A percentile compares a stretch with the other conserved stretches of the same genome.
Conservation (phyloP, 2,888 invertebrate genomes). For the Drosophila acutilabella region DNA sequence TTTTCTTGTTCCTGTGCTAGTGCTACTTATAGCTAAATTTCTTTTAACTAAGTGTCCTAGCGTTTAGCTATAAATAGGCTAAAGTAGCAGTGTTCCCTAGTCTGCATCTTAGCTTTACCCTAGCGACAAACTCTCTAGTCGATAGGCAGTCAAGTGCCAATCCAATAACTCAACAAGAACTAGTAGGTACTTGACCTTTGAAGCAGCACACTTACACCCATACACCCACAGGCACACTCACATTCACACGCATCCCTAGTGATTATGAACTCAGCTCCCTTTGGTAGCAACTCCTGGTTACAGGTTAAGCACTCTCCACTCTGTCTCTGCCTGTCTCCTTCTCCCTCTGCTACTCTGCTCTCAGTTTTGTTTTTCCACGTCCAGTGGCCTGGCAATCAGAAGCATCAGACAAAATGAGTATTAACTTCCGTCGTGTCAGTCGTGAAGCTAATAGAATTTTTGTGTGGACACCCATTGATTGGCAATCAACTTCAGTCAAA, state of each 20-base stretch:
- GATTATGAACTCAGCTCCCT: slow-evolving; percentile 19
- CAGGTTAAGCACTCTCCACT: slow-evolving; percentile 6
- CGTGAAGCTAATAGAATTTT: slow-evolving; percentile 74
- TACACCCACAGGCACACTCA: neutral
- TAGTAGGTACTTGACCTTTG: slow-evolving; percentile 74
- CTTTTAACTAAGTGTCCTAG: too few relatives aligned
- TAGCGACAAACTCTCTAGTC: slow-evolving; percentile 32
- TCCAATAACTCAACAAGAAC: slow-evolving; percentile 37
- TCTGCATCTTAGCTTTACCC: neutral
- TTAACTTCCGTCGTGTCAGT: slow-evolving; percentile 55
- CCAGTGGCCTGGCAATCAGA: slow-evolving; percentile 45
- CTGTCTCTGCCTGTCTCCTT: neutral
- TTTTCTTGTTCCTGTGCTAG: too few relatives aligned
- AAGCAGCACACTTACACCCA: slow-evolving; percentile 39
- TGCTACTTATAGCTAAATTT: too few relatives aligned
- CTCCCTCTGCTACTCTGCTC: too few relatives aligned
- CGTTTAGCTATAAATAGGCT: too few relatives aligned
- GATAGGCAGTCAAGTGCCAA: slow-evolving; percentile 62
- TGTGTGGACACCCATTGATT: slow-evolving; percentile 61
- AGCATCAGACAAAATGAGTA: slow-evolving; percentile 61
- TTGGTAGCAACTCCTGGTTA: slow-evolving; percentile 10
- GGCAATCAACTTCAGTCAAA: slow-evolving; percentile 79
- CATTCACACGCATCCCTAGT: neutral
- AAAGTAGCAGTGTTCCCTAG: slow-evolving; percentile 1
- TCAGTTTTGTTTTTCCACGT: slow-evolving; percentile 23